Evolutionary conservation across 2,113 vertebrate species (phyloP), one percentile per base, ranked within the genome.

Genomic region (Amia ocellicauda): DNA sequence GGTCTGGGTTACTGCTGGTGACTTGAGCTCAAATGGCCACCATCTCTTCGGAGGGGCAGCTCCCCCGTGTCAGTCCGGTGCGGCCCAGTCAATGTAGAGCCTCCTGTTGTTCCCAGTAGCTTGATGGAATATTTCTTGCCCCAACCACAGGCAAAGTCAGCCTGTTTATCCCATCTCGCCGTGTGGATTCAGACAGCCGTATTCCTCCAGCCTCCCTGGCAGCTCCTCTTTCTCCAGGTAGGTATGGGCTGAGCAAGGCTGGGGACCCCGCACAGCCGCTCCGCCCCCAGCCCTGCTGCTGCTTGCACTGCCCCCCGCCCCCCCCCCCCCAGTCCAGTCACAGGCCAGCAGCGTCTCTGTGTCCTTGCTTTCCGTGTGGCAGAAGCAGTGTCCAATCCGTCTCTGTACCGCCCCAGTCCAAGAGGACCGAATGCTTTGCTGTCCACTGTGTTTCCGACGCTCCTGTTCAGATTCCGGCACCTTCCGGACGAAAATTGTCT

Each of bases 181-280:
- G 86, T 98, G 96, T 88, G 95, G 95, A 92, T 98, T 95, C 94
- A 95, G 95, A 81, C 97, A 93, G 89, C 75, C 95, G 80, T 98
- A 93, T 79, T 85, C 92, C 58, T 90, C 94, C 66, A 87, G 91
- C 82, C 89, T 95, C 62, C 84, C 93, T 84, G 78, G 92, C 88
- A 90, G 92, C 90, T 87, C 96, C 73, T 92, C 96, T 79, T 96
- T 95, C 88, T 90, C 94, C 90, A 97, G 97, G 97, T 99, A 92
- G 86, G 91, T 93, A 90, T 78, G 71, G 76, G 75, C 78, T 70
- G 69, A 72, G 80, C 63, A 74, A 73, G 75, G 59, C 72, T 67
- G 79, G 78, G 40, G 50, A 36, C 49, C 27, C 20, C 43, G 19
- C 20, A 20, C 36, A 7, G 4, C 9, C 56, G 10, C 13, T 1